Evolutionary conservation across 2,113 vertebrate genomes (phyloP), one percentile per base, ranked within the genome.

Genomic region (Peromyscus polionotus): DNA sequence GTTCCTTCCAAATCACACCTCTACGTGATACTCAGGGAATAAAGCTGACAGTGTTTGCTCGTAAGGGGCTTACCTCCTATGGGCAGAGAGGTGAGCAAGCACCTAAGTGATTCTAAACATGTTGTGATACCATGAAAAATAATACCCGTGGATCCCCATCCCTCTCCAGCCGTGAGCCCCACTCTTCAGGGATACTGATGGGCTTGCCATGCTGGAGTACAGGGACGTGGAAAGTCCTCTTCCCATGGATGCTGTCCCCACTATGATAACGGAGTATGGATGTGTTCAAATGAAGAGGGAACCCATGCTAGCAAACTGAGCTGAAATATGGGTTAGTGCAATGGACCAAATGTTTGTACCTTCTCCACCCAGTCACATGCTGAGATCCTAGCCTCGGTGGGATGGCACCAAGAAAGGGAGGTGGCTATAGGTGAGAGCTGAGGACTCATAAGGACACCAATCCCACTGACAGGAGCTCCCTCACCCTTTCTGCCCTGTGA

Each of bases 311-410:
- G 54, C 13, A 28, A 76, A 79, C 13, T 7, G 11, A 83, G 73
- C 39, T 70, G 48, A 39, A 36, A 24, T 0, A 1, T 31, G 0
- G 2, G 28, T 59, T 39, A 59, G 67, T 6, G 5, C 57, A 6
- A 45, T 36, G 79, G 28, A 45, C 26, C 59, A 22, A 65, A 73
- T 65, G 24, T 24, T 24, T 33, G 24, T 54, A 79, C 33, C 42
- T 67, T 67, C 12, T 45, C n/a, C 9, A 59, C 26, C 1, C 12
- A 45, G 39, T 36, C 48, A 20, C 4, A 20, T 0, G 7, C 20
- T 59, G 11, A 94, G 61, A 73, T 54, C 39, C 76, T 89, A 61
- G 70, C 24, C 42, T 57, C 42, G 14, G 22, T 31, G 33, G 63
- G 33, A 63, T 24, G 9, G 2, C 19, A 28, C 63, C 45, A 57